phyloP scores from a whole-genome alignment of 2,888 invertebrate genomes.

The Amphipyra tragopoginis region DNA sequence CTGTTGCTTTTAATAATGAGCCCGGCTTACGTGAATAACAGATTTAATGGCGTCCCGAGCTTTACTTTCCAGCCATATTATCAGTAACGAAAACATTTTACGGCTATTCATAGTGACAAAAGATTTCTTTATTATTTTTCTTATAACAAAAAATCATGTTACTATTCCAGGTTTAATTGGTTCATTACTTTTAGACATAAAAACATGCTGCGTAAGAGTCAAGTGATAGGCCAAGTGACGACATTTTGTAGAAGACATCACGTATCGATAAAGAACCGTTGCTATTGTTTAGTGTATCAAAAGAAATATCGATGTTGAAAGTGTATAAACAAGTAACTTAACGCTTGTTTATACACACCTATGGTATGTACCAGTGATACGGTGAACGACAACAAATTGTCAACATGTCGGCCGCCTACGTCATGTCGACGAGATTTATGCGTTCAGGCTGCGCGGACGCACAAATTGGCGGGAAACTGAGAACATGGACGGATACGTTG shows the following conservation, averaged over 20 bases:
- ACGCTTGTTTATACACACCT: conserved; percentile 53
- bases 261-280: conserved; percentile 22
- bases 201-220: conserved; percentile 39
- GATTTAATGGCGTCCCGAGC: conserved; percentile 62
- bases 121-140: conserved; percentile 19
- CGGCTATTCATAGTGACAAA: conserved; percentile 29
- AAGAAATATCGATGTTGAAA: conserved; percentile 39
- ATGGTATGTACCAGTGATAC: conserved; percentile 54
- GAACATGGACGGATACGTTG: conserved; percentile 73
- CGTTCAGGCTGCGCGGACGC: conserved; percentile 78
- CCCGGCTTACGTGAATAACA: conserved; percentile 67
- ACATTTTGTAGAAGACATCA: conserved; percentile 36
- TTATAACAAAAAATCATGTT: conserved; percentile 39
- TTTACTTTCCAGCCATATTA: conserved; percentile 54
- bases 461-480: conserved; percentile 85
- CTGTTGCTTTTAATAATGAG: conserved; percentile 74
- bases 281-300: conserved; percentile 13
- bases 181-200: conserved; percentile 44
- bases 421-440: conserved; percentile 85
- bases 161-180: conserved; percentile 44
- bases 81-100: conserved; percentile 45
- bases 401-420: conserved; percentile 87
- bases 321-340: conserved; percentile 48
- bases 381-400: conserved; percentile 79
- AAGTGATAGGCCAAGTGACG: conserved; percentile 32